phyloP scores from a whole-genome alignment of 35 echinoderm and acorn worm species.

The Ptychodera flava region DNA sequence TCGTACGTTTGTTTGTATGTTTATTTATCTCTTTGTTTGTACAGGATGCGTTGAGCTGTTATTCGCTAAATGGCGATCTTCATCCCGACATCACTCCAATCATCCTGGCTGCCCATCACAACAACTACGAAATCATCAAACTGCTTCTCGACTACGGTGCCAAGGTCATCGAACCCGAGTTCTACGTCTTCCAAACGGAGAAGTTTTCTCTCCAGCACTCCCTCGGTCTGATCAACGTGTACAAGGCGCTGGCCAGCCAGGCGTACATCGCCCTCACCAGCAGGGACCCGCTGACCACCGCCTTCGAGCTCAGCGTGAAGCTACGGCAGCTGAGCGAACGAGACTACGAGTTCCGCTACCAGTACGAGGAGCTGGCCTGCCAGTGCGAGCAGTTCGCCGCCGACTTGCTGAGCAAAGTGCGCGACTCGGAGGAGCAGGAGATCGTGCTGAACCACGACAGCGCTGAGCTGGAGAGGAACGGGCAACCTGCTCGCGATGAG shows the following conservation, averaged over 20 bases:
- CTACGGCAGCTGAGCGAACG: conserved; percentile 69
- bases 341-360: conserved; percentile 84
- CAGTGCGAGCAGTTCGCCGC: conserved; percentile 98
- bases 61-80: conserved; percentile 91
- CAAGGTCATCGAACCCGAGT: conserved; percentile 85
- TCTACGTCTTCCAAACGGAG: conserved; percentile 88
- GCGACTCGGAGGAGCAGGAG: conserved; percentile 92
- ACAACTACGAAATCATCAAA: conserved; percentile 99
- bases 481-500: conserved; percentile 58
- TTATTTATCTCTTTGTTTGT: too few species aligned
- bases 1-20: too few species aligned
- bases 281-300: conserved; percentile 90
- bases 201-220: conserved; percentile 93
- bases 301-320: conserved; percentile 77
- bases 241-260: conserved; percentile 83
- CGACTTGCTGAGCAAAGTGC: conserved; percentile 91
- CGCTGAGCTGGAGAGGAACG: conserved; percentile 45
- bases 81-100: conserved; percentile 99
- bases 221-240: conserved; percentile 86
- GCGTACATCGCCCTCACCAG: conserved; percentile 96
- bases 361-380: conserved; percentile 66
- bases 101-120: conserved; percentile 90
- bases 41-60: too few species aligned
- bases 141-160: conserved; percentile 89
- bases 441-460: conserved; percentile 91